phyloP scores from a whole-genome alignment of 2,113 vertebrate species.

The Vulpes ferrilata region DNA sequence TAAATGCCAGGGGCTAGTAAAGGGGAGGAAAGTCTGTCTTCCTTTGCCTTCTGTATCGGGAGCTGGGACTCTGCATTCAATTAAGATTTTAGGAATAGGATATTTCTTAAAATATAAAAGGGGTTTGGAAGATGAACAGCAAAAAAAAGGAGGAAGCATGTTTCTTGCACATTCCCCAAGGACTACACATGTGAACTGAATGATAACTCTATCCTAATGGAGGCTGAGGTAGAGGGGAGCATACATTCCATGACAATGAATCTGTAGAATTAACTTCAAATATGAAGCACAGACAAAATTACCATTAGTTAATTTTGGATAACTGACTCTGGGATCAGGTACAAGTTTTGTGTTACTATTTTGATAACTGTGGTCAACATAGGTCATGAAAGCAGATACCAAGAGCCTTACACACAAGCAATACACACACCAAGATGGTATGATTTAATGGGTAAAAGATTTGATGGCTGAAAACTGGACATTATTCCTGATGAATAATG shows the following conservation, averaged over 20 bases:
- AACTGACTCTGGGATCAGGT: not conserved
- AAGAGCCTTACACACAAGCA: not conserved
- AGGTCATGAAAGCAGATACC: not conserved
- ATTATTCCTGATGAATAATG: not conserved
- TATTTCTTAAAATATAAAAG: not conserved
- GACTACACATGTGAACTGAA: not conserved
- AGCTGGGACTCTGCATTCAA: not conserved
- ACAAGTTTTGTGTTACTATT: not conserved
- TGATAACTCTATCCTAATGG: not conserved
- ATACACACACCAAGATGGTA: not conserved
- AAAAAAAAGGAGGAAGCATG: not conserved
- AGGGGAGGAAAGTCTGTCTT: not conserved
- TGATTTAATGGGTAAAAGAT: not conserved
- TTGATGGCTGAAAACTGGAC: not conserved
- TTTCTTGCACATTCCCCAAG: not conserved
- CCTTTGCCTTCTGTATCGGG: not conserved
- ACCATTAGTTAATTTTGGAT: not conserved
- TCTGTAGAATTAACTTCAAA: constrained; percentile 37
- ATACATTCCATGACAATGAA: not conserved
- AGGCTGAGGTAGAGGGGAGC: not conserved
- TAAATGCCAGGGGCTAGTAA: not conserved
- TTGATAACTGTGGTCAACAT: not conserved
- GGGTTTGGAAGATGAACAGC: not conserved
- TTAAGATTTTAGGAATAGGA: not conserved
- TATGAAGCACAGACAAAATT: not conserved